A percentile compares a stretch with the other conserved stretches of the same genome.
Evolutionary conservation across 2,113 vertebrate genomes (phyloP).

Genomic region (Hassar affinis): DNA sequence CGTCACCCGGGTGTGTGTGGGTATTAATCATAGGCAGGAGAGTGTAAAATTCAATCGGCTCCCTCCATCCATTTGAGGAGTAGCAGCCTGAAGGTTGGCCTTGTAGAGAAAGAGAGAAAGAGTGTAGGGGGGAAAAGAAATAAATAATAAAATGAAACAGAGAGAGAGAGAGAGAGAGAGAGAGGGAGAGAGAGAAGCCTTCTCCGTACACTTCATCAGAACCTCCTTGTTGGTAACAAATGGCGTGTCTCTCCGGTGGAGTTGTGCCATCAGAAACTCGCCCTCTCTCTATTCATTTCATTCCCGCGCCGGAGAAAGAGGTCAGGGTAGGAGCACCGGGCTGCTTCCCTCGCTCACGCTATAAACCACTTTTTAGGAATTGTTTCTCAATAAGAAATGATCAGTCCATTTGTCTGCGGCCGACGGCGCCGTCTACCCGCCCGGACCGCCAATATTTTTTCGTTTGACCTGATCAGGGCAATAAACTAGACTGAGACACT

Average conservation of each 20-base stretch:
- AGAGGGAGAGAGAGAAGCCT: slow-evolving; percentile 65
- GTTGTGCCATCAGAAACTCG: slow-evolving; percentile 90
- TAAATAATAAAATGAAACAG: slow-evolving; percentile 43
- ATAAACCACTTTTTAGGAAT: slow-evolving; percentile 97
- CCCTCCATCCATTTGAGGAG: slow-evolving; percentile 92
- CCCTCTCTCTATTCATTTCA: slow-evolving; percentile 87
- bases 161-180: slow-evolving; percentile 23
- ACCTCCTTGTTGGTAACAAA: slow-evolving; percentile 85
- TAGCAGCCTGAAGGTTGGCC: slow-evolving; percentile 91
- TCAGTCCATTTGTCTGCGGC: slow-evolving; percentile 96
- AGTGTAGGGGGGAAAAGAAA: not conserved
- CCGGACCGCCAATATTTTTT: slow-evolving; percentile 89
- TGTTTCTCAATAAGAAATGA: slow-evolving; percentile 97
- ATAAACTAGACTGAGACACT: slow-evolving; percentile 88
- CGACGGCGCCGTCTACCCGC: slow-evolving; percentile 88
- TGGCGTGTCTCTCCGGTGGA: slow-evolving; percentile 91
- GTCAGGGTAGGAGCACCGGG: slow-evolving; percentile 87
- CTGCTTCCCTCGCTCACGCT: slow-evolving; percentile 83
- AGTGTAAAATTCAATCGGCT: slow-evolving; percentile 97
- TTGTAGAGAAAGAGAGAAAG: slow-evolving; percentile 65
- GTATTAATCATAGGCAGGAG: slow-evolving; percentile 90
- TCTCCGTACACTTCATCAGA: slow-evolving; percentile 92
- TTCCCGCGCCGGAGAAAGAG: slow-evolving; percentile 81
- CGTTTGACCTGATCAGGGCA: slow-evolving; percentile 90
- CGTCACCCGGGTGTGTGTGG: slow-evolving; percentile 52